These are phyloP conservation scores for Myopa testacea DNA, from an alignment of 2,888 invertebrate species.

Conservation along the genomic window DNA sequence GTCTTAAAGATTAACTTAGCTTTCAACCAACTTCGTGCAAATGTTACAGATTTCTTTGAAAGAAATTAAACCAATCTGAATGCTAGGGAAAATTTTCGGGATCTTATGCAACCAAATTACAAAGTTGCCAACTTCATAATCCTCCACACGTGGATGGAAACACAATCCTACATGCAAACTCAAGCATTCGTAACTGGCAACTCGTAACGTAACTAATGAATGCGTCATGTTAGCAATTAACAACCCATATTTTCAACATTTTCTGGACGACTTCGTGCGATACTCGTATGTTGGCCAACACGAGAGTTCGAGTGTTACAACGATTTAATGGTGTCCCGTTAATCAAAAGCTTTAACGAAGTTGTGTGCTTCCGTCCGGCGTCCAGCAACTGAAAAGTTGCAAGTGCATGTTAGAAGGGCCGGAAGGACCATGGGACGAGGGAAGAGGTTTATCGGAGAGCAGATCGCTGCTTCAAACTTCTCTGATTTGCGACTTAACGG, in stretches of 20 bases:
- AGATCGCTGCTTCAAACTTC: conserved; percentile 9
- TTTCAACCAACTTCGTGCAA: no score
- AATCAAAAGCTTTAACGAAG: conserved; percentile 33
- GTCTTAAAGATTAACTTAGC: no score
- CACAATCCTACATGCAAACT: background rate
- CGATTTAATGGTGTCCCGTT: conserved; percentile 26
- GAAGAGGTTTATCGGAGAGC: background rate
- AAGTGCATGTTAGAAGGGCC: background rate
- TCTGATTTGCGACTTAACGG: background rate
- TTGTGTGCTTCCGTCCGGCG: conserved; percentile 17
- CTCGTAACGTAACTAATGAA: conserved; percentile 24
- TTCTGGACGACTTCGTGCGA: conserved; percentile 7
- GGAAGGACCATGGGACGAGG: background rate
- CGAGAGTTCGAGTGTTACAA: conserved; percentile 16
- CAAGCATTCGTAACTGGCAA: no score
- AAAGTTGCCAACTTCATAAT: no score
- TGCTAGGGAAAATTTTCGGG: no score
- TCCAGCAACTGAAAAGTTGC: background rate
- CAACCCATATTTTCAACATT: conserved; percentile 30
- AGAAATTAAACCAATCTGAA: no score
- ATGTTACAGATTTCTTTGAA: no score
- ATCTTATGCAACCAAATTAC: no score
- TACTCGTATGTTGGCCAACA: background rate
- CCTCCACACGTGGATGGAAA: background rate
- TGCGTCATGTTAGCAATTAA: conserved; percentile 29